Conservation (phyloP, 2,888 invertebrate species). For the Sarcophaga subvicina region DNA sequence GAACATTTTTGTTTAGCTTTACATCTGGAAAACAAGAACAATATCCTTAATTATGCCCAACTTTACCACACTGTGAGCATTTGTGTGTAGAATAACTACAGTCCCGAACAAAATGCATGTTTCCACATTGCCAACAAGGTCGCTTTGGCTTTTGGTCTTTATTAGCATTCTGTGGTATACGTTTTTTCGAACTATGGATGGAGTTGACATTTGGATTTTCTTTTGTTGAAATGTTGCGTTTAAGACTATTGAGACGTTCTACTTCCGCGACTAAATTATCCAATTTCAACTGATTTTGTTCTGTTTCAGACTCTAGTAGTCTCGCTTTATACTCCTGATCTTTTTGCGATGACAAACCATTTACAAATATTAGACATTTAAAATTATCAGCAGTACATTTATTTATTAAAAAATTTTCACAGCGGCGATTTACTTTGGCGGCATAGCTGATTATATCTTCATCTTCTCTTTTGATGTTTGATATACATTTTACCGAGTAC, state of each 20-base stretch:
- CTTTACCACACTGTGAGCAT: background rate
- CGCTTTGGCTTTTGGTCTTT: background rate
- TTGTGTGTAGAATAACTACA: conserved; percentile 16
- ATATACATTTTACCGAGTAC: too few species aligned
- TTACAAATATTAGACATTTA: too few species aligned
- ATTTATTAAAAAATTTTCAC: too few species aligned
- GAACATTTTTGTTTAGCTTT: background rate
- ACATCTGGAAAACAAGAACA: background rate
- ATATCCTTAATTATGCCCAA: conserved; percentile 25
- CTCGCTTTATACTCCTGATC: too few species aligned
- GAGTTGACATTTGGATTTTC: background rate
- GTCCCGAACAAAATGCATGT: conserved; percentile 14
- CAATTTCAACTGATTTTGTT: too few species aligned
- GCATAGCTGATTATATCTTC: conserved; percentile 23
- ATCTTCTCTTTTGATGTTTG: background rate
- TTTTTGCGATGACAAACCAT: too few species aligned
- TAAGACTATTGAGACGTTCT: too few species aligned
- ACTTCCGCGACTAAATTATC: too few species aligned
- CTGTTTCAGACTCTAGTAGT: too few species aligned
- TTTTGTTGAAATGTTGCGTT: too few species aligned
- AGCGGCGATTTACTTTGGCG: background rate
- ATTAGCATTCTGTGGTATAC: background rate
- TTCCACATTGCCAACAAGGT: background rate
- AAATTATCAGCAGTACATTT: too few species aligned
- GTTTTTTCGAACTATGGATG: background rate